phyloP scores from a whole-genome alignment of 2,797 vertebrate genomes.

The Oryzias dopingdopingensis region DNA sequence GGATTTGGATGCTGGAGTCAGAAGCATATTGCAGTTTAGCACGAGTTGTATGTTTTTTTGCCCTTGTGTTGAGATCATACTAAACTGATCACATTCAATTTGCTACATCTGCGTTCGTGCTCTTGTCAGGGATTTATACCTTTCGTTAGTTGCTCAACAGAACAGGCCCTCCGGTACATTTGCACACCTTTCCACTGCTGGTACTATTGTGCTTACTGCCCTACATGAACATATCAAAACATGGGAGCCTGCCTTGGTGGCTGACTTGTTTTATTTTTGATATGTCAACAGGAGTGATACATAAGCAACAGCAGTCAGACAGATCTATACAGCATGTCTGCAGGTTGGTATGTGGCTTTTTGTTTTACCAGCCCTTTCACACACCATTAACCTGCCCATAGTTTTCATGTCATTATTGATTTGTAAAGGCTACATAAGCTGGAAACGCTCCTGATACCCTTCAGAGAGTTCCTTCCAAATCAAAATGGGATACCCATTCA shows the following conservation, averaged over 20 bases:
- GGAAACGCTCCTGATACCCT: conserved; percentile 64
- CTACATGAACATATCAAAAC: conserved; percentile 56
- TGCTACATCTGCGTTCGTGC: conserved; percentile 63
- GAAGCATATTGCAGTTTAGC: no score
- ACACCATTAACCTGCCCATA: conserved; percentile 66
- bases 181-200: conserved; percentile 26
- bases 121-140: background rate
- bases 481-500: conserved; percentile 39
- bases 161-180: conserved; percentile 21
- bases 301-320: conserved; percentile 54
- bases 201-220: conserved; percentile 47
- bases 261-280: conserved; percentile 62
- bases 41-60: no score
- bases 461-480: conserved; percentile 66
- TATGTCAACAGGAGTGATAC: conserved; percentile 50
- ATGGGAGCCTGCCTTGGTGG: conserved; percentile 40
- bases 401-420: conserved; percentile 69
- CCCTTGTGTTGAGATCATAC: no score
- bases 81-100: conserved; percentile 75
- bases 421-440: conserved; percentile 62
- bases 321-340: conserved; percentile 58
- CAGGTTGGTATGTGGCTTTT: conserved; percentile 65
- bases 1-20: conserved; percentile 45
- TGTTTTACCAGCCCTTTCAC: conserved; percentile 65
- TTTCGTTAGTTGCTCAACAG: conserved; percentile 6